A percentile compares a stretch with the other conserved stretches of the same genome.
Conservation (phyloP, 1,140 invertebrate genomes). For the Drosophila pectinifera region DNA sequence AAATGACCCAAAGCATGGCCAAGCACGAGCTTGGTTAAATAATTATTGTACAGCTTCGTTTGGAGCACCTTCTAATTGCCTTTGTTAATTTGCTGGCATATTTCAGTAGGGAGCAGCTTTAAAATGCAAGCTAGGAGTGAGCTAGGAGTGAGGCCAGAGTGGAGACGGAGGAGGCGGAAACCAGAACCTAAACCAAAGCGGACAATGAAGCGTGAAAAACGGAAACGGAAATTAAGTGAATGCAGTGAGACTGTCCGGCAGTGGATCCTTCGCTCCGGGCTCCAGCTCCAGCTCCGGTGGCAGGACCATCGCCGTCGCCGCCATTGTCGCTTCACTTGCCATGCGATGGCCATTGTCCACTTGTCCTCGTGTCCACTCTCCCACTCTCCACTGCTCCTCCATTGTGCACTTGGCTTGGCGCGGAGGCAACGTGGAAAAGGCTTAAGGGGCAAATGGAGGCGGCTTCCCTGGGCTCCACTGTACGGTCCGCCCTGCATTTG, state of each 20-base stretch:
- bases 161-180: neutral
- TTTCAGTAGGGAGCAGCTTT: slow-evolving; percentile 44
- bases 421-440: slow-evolving; percentile 35
- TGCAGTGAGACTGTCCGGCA: slow-evolving; percentile 44
- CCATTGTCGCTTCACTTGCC: slow-evolving; percentile 71
- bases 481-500: slow-evolving; percentile 26
- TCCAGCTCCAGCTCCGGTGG: slow-evolving; percentile 39
- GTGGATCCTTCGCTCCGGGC: slow-evolving; percentile 9
- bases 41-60: slow-evolving; percentile 49
- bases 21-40: slow-evolving; percentile 14
- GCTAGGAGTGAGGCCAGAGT: neutral
- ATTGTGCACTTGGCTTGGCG: slow-evolving; percentile 69
- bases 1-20: neutral
- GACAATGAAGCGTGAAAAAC: slow-evolving; percentile 77
- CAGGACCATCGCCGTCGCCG: slow-evolving; percentile 31
- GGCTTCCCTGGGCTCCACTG: slow-evolving; percentile 15
- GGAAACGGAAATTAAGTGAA: slow-evolving; percentile 77
- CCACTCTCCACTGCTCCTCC: slow-evolving; percentile 21
- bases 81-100: slow-evolving; percentile 70
- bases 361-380: slow-evolving; percentile 4
- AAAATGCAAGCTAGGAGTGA: slow-evolving; percentile 31
- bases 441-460: slow-evolving; percentile 24
- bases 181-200: slow-evolving; percentile 43
- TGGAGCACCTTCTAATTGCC: slow-evolving; percentile 72
- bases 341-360: slow-evolving; percentile 43